A percentile compares a stretch with the other conserved stretches of the same genome.
phyloP scores from a whole-genome alignment of 53 echinoderm and acorn worm species.

The Echinarachnius parma region DNA sequence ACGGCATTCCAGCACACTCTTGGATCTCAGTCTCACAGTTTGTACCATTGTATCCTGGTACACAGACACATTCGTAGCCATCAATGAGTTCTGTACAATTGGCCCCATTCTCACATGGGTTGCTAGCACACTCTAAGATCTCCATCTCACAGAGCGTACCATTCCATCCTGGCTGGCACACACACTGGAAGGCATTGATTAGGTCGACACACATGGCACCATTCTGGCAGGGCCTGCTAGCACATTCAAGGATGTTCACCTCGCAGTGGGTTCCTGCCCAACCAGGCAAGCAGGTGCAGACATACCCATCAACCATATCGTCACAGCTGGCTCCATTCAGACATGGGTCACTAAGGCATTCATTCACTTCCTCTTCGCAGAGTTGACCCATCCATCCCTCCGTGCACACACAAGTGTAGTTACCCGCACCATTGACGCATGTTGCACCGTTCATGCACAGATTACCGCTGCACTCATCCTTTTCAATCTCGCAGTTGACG shows the following conservation, averaged over 20 bases:
- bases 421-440: no score
- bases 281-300: slow-evolving; percentile 39
- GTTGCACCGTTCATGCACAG: no score
- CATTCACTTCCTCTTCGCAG: no score
- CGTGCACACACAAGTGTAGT: no score
- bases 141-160: slow-evolving; percentile 47
- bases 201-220: slow-evolving; percentile 44
- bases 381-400: no score
- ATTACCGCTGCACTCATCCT: no score
- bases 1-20: slow-evolving; percentile 49
- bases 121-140: slow-evolving; percentile 44
- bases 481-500: no score
- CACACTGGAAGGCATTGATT: slow-evolving; percentile 23
- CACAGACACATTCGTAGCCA: slow-evolving; percentile 43
- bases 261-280: slow-evolving; percentile 40
- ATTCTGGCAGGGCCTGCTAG: slow-evolving; percentile 42
- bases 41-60: slow-evolving; percentile 40
- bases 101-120: slow-evolving; percentile 52
- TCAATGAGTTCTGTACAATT: slow-evolving; percentile 57
- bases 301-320: slow-evolving; percentile 27
- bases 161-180: slow-evolving; percentile 37
- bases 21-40: slow-evolving; percentile 54
- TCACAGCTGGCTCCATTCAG: slow-evolving; percentile 40
- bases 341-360: slow-evolving; percentile 37
- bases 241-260: slow-evolving; percentile 23